These are phyloP conservation scores for Pelodytes ibericus DNA, from an alignment of 2,797 vertebrate genomes.

Conservation along the genomic window DNA sequence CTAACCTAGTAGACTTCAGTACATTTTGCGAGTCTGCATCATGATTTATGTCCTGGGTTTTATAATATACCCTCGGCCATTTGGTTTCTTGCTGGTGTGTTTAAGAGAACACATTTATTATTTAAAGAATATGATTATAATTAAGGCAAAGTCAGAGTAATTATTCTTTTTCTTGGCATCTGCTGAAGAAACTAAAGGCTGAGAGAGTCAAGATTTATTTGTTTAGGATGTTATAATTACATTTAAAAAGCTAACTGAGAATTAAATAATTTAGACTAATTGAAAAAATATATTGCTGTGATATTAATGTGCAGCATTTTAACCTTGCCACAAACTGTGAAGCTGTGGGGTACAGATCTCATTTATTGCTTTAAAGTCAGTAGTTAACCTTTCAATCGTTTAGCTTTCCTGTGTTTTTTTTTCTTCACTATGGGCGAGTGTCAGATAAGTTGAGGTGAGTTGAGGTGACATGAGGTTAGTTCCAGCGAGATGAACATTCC, in stretches of 20 bases:
- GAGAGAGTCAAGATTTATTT: conserved; percentile 73
- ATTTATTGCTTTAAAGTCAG: background rate
- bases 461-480: too few species aligned
- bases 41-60: conserved; percentile 58
- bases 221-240: conserved; percentile 79
- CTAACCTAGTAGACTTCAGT: conserved; percentile 27
- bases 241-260: conserved; percentile 81
- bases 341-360: background rate
- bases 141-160: conserved; percentile 75
- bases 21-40: conserved; percentile 32
- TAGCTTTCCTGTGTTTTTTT: background rate
- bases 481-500: too few species aligned
- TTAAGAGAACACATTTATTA: conserved; percentile 76
- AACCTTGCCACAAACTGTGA: background rate
- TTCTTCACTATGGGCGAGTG: background rate
- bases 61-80: conserved; percentile 68
- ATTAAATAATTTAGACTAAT: conserved; percentile 70
- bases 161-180: conserved; percentile 77
- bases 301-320: conserved; percentile 30
- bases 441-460: too few species aligned
- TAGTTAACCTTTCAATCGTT: background rate
- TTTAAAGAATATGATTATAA: conserved; percentile 77
- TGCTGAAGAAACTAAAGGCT: conserved; percentile 75
- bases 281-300: conserved; percentile 20
- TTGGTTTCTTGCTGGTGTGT: conserved; percentile 74